A percentile compares a stretch with the other conserved stretches of the same genome.
phyloP scores from a whole-genome alignment of 2,888 invertebrate species.

The Drosophila demipolita region DNA sequence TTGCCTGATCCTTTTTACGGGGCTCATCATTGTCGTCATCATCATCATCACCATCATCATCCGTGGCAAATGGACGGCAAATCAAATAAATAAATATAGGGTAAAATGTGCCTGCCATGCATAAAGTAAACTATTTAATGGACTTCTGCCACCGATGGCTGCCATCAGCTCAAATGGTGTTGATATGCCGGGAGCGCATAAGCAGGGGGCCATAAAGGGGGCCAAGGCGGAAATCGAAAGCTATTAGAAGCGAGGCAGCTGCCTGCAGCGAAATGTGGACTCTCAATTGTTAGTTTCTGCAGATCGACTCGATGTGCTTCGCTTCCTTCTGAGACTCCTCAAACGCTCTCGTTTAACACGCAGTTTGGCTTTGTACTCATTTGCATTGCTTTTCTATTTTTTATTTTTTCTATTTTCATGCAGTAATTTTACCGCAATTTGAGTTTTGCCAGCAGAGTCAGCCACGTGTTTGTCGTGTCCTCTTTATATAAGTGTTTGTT shows the following conservation, averaged over 20 bases:
- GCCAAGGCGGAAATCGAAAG: constrained; percentile 72
- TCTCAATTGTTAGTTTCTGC: constrained; percentile 31
- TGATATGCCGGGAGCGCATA: not conserved
- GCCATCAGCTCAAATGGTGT: constrained; percentile 55
- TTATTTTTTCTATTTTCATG: constrained; percentile 39
- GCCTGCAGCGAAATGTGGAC: constrained; percentile 47
- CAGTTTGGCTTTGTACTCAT: constrained; percentile 56
- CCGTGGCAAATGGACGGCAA: constrained; percentile 60
- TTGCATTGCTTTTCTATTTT: constrained; percentile 35
- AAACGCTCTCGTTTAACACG: constrained; percentile 16
- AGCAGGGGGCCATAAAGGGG: not conserved
- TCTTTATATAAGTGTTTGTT: constrained; percentile 28
- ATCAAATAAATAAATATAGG: constrained; percentile 75
- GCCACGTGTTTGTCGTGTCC: constrained; percentile 12
- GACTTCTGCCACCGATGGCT: constrained; percentile 62
- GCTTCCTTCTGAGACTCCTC: not conserved
- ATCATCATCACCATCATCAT: constrained; percentile 39
- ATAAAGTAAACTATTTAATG: constrained; percentile 82
- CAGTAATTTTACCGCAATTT: constrained; percentile 65
- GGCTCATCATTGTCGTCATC: constrained; percentile 62
- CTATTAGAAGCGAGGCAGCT: constrained; percentile 66
- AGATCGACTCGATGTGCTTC: constrained; percentile 26
- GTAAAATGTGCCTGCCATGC: constrained; percentile 76
- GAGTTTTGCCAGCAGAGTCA: constrained; percentile 29
- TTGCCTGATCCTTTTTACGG: constrained; percentile 68